These are phyloP conservation scores for Lanius collurio DNA, from an alignment of 2,113 vertebrate genomes.

Conservation along the genomic window DNA sequence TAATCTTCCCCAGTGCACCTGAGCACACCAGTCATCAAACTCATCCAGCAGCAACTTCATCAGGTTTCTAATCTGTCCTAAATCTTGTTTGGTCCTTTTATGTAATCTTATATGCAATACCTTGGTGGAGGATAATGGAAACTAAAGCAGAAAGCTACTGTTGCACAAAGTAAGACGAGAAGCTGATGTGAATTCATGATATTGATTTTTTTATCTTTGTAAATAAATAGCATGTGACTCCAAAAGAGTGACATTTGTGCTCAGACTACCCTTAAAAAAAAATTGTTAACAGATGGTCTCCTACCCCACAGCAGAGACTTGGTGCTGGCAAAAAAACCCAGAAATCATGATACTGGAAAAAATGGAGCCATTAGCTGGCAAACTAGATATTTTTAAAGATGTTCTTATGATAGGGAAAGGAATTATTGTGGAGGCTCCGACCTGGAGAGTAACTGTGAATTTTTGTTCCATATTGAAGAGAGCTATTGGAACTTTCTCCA, in stretches of 20 bases:
- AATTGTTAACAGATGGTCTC: constrained; percentile 43
- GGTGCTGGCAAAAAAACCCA: constrained; percentile 17
- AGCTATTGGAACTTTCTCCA: not conserved
- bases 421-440: not conserved
- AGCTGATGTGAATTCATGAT: constrained; percentile 53
- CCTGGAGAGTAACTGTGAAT: not conserved
- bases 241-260: constrained; percentile 2
- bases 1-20: not conserved
- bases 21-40: not conserved
- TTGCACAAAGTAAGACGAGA: constrained; percentile 29
- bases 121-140: constrained; percentile 23
- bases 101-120: constrained; percentile 33
- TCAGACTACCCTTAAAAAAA: constrained; percentile 19
- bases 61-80: constrained; percentile 43
- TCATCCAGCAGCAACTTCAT: constrained; percentile 10
- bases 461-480: not conserved
- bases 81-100: constrained; percentile 26
- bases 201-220: constrained; percentile 21
- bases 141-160: constrained; percentile 38
- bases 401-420: not conserved
- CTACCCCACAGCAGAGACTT: constrained; percentile 5
- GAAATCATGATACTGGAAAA: not conserved
- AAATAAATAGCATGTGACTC: constrained; percentile 49
- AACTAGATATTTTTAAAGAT: not conserved
- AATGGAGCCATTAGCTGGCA: not conserved